Evolutionary conservation across 1,140 invertebrate genomes (phyloP).

Genomic region (Meloidogyne floridensis): DNA sequence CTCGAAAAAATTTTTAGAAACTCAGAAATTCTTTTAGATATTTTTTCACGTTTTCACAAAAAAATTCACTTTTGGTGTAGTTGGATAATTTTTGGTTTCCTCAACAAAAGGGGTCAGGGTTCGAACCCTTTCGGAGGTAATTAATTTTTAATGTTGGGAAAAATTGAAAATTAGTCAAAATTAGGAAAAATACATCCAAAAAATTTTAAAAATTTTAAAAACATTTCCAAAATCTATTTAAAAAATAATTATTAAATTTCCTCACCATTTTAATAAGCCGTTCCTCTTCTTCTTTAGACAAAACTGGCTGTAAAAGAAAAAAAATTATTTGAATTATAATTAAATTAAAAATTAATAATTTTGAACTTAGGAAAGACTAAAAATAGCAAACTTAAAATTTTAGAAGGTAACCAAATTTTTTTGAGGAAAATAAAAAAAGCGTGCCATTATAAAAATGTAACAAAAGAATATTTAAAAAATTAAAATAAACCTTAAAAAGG

Average conservation of each 20-base stretch:
- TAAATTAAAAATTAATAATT: not conserved
- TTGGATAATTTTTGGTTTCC: no score
- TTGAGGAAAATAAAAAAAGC: not conserved
- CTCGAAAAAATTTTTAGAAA: no score
- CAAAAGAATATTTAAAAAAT: not conserved
- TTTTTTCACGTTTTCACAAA: no score
- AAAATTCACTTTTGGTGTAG: no score
- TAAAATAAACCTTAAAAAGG: not conserved
- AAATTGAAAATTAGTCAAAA: no score
- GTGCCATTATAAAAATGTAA: not conserved
- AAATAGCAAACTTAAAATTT: not conserved
- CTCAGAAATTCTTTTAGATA: no score
- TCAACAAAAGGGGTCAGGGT: no score
- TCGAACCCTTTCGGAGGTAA: no score
- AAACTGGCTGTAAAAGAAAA: conserved; percentile 63
- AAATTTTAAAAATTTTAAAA: not conserved
- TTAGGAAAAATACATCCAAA: no score
- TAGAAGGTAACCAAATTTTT: not conserved
- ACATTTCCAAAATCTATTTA: no score
- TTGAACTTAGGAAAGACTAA: not conserved
- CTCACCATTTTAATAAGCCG: conserved; percentile 67
- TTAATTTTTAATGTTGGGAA: no score
- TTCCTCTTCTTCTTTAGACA: conserved; percentile 72
- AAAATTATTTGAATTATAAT: conserved; percentile 15
- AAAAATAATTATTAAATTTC: not conserved